A percentile compares a stretch with the other conserved stretches of the same genome.
Evolutionary conservation across 2,113 vertebrate genomes (phyloP).

Genomic region (Hiodon alosoides): DNA sequence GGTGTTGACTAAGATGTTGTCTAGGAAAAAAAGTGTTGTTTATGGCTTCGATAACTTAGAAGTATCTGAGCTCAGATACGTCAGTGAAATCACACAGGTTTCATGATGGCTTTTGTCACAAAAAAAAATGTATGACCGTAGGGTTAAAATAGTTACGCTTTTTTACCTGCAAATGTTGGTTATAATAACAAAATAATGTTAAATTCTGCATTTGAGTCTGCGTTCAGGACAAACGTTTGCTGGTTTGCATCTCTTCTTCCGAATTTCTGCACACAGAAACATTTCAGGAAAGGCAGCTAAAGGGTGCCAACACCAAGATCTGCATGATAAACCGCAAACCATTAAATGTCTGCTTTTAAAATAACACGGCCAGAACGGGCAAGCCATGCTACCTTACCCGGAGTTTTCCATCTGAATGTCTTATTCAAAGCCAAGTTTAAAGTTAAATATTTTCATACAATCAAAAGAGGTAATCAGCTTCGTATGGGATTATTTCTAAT

Average conservation of each 20-base stretch:
- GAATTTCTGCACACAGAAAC: neutral
- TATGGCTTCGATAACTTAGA: neutral
- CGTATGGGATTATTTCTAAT: slow-evolving; percentile 7
- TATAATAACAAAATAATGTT: no score
- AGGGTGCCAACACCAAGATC: neutral
- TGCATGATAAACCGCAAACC: neutral
- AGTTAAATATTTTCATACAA: slow-evolving; percentile 10
- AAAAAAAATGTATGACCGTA: no score
- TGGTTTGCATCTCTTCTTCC: no score
- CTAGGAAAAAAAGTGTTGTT: no score
- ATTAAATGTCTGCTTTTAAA: neutral
- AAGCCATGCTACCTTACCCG: slow-evolving; percentile 34
- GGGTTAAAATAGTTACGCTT: no score
- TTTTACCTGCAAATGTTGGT: no score
- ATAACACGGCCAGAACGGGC: neutral
- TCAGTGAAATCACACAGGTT: neutral
- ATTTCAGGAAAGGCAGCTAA: neutral
- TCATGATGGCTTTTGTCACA: no score
- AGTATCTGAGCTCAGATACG: neutral
- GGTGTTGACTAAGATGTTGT: no score
- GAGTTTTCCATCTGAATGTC: neutral
- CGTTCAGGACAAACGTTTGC: neutral
- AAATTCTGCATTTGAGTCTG: slow-evolving; percentile 10
- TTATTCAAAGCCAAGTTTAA: neutral
- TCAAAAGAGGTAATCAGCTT: slow-evolving; percentile 5